Conservation (phyloP, 2,113 vertebrate species). For the Orycteropus afer region DNA sequence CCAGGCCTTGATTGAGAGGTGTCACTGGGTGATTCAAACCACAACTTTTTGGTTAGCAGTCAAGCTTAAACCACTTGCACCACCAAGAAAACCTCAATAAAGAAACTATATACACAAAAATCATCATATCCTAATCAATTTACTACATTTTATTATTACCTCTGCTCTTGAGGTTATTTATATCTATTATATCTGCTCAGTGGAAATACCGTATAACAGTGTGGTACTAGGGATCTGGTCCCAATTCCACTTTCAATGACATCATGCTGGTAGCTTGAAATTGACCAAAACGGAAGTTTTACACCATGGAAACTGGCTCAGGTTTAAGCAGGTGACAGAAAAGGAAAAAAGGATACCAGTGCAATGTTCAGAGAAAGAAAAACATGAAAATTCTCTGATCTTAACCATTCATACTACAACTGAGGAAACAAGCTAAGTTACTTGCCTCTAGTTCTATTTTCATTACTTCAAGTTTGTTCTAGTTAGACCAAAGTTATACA, state of each 20-base stretch:
- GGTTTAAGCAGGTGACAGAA: not conserved
- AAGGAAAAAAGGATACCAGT: not conserved
- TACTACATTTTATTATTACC: not conserved
- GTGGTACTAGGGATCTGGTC: not conserved
- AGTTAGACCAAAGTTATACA: not conserved
- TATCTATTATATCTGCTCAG: not conserved
- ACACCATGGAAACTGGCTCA: not conserved
- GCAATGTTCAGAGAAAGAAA: not conserved
- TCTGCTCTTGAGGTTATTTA: not conserved
- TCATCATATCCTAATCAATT: not conserved
- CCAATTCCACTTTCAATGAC: not conserved
- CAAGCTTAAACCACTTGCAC: not conserved
- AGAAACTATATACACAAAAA: not conserved
- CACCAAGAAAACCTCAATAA: not conserved
- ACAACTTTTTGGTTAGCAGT: not conserved
- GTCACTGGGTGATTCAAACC: too few species aligned
- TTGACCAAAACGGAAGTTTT: not conserved
- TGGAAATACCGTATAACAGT: not conserved
- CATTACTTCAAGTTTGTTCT: not conserved
- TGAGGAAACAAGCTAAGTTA: not conserved
- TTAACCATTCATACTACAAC: not conserved
- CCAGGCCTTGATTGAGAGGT: too few species aligned
- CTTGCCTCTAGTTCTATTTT: constrained; percentile 26
- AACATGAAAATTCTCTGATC: not conserved
- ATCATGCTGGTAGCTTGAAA: too few species aligned